Evolutionary conservation across 2,797 vertebrate genomes (phyloP).

Genomic region (Varecia variegata): DNA sequence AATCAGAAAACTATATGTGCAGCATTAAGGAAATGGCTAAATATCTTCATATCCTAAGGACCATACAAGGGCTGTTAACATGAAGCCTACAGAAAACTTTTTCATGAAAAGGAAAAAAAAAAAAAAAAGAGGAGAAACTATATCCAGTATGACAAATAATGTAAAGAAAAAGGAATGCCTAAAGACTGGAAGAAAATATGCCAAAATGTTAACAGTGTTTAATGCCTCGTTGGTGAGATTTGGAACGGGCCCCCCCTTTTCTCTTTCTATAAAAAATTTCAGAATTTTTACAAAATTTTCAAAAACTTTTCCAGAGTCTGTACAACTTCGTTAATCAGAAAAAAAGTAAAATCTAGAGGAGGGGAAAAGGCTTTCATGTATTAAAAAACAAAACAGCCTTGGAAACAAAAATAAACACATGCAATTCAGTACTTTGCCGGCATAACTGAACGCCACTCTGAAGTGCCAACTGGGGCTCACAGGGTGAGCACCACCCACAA

Average conservation of each 20-base stretch:
- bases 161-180: neutral
- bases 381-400: constrained; percentile 4
- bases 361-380: neutral
- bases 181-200: neutral
- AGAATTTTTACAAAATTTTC: neutral
- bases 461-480: rapidly evolving
- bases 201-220: neutral
- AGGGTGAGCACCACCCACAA: neutral
- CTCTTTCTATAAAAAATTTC: neutral
- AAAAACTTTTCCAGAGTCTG: neutral
- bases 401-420: constrained; percentile 42
- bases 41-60: neutral
- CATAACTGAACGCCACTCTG: neutral
- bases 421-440: neutral
- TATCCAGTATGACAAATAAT: neutral
- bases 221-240: neutral
- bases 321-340: neutral
- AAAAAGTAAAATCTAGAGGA: neutral
- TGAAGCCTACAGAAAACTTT: neutral
- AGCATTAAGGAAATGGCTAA: neutral
- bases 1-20: neutral
- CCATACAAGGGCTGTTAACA: neutral
- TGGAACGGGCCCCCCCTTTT: neutral
- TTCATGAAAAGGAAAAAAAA: neutral
- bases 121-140: neutral